Base-by-base conservation (phyloP, 2,888 invertebrate genomes). In the Meganola albula region DNA sequence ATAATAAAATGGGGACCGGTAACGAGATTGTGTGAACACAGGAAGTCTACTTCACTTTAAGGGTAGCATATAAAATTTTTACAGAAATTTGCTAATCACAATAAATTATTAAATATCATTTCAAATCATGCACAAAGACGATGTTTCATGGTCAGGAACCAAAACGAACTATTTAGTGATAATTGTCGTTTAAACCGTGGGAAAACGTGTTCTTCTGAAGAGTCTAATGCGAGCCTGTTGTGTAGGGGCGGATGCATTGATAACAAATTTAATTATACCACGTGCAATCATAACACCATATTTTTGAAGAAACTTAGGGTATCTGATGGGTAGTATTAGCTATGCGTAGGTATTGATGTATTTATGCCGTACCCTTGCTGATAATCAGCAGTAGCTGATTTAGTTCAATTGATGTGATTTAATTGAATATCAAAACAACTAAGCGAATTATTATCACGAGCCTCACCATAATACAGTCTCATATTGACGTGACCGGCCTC, bases 401-500 rank as follows among this genome's bases (percentile, higher is more conserved):
- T n/a, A n/a, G n/a, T n/a, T n/a, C n/a, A n/a, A n/a, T n/a, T n/a
- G 33, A 43, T 33, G 38, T 14, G 20, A 47, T 40, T 46, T 40
- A 31, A 37, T 51, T 60, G 48, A 49, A 53, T 49, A 55, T 63
- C 61, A 60, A 59, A 48, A 52, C 54, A 63, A 57, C 59, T 67
- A 74, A 82, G 74, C 73, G 78, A 80, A 77, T 78, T 75, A 76
- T 73, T 70, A 72, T 74, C 66, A 56, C 67, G 58, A 75, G 68
- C 68, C 66, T 74, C 66, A 66, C 64, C 65, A 64, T 78, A 80
- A 82, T 79, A 79, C 76, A 82, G 74, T 68, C 64, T 71, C 75
- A 79, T 77, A 80, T 82, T 83, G 80, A 76, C 76, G 85, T 75
- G 78, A 79, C 74, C 75, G 74, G 69, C 71, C 74, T 75, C 77